Evolutionary conservation across 2,797 vertebrate species (phyloP), one percentile per base, ranked within the genome.

Genomic region (Bovichtus diacanthus): DNA sequence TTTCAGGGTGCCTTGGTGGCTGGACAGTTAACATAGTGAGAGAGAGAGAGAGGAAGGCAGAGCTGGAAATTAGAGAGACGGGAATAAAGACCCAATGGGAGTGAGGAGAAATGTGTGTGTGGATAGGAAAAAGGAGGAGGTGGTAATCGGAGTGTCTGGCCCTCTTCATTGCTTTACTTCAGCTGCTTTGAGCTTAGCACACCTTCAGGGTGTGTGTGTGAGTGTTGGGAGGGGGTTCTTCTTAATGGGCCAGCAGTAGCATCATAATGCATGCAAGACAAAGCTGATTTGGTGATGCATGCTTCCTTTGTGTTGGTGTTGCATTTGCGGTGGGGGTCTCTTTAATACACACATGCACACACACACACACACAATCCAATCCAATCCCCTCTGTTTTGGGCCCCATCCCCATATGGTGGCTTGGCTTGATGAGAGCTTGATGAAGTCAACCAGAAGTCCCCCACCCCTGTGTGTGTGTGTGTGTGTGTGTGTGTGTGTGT

Each of bases 341-440:
- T 47, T n/a, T 60, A 80, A 81, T 36, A 88, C 41, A 62, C 74
- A 81, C 75, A 76, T 44, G 12, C 39, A 56, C 66, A 74, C 16
- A 72, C 55, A 23, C 43, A 59, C 61, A 78, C 70, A 87, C 49
- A 69, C n/a, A n/a, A n/a, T n/a, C n/a, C 74, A 69, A 82, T 86
- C 82, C 84, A 90, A 68, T 88, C 80, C 87, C 91, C 91, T 91
- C 88, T 91, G 91, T 91, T 94, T 94, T 92, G 92, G 89, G 89
- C 88, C 90, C 90, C 89, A 90, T 89, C 89, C 89, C 94, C 94
- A 94, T 95, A 94, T 95, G 94, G 88, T 94, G 85, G 90, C 84
- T 90, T 90, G 92, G 89, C 92, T 93, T 93, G 90, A 94, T 95
- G 92, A 93, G 91, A 74, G 88, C 93, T 94, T 94, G 92, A 93